Evolutionary conservation across 2,113 vertebrate genomes (phyloP).

Genomic region (Numenius arquata): DNA sequence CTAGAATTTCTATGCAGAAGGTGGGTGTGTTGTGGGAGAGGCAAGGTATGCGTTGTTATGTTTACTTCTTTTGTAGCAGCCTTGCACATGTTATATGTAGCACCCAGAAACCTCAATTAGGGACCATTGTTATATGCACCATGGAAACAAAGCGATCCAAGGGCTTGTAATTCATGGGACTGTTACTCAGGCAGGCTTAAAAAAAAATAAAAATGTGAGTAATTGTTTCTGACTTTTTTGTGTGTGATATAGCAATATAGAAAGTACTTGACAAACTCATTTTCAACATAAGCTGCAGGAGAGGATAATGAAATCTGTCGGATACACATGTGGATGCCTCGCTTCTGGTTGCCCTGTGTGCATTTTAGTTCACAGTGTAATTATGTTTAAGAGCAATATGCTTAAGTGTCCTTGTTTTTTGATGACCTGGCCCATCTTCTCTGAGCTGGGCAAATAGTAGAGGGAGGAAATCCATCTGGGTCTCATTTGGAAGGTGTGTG

Average conservation of each 20-base stretch:
- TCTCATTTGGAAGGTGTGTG: not conserved
- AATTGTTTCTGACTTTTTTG: not conserved
- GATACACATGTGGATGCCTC: fast-evolving
- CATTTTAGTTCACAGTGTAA: not conserved
- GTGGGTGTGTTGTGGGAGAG: not conserved
- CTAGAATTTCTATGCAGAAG: not conserved
- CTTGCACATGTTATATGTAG: not conserved
- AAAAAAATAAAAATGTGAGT: not conserved
- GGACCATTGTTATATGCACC: not conserved
- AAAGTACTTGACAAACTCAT: not conserved
- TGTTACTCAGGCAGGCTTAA: not conserved
- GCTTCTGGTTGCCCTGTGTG: not conserved
- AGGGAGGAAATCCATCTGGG: not conserved
- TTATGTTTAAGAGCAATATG: not conserved
- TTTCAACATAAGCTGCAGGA: not conserved
- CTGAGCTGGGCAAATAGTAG: not conserved
- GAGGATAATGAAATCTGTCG: not conserved
- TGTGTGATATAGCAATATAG: not conserved
- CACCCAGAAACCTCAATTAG: not conserved
- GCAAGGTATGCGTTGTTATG: not conserved
- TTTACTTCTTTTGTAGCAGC: not conserved
- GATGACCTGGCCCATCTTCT: not conserved
- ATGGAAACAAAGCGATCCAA: not conserved
- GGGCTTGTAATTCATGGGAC: not conserved
- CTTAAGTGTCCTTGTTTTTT: not conserved